These are phyloP conservation scores for Eudiplozoon nipponicum DNA, from an alignment of 2,888 invertebrate species.

Conservation along the genomic window DNA sequence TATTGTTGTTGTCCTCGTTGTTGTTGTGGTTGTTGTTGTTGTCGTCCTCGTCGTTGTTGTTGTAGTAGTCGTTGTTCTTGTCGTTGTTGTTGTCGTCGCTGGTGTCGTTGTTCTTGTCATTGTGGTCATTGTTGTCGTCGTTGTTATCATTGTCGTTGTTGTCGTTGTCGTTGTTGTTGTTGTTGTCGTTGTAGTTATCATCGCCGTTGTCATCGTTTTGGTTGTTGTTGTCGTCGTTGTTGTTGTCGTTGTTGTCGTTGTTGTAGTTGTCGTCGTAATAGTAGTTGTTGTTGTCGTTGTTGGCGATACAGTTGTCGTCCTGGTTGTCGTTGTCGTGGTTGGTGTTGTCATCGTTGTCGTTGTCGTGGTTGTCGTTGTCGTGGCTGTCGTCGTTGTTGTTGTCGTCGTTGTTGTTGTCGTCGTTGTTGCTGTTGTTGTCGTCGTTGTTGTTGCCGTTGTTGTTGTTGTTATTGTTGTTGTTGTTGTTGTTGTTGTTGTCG, in stretches of 20 bases:
- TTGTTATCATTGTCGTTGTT: neutral
- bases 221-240: neutral
- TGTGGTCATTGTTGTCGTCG: constrained; percentile 3
- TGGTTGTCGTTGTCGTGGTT: neutral
- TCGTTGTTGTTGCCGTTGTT: too few relatives aligned
- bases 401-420: neutral
- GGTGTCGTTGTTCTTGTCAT: neutral
- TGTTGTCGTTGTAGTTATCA: neutral
- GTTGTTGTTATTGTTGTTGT: too few relatives aligned
- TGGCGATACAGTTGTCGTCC: neutral
- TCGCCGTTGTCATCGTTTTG: neutral
- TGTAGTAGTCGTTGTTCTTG: neutral
- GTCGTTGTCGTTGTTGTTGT: constrained; percentile 1
- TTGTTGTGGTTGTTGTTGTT: neutral
- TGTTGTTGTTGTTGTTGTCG: too few relatives aligned
- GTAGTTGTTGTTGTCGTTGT: neutral
- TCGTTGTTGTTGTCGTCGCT: neutral
- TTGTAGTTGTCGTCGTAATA: neutral
- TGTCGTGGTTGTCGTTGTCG: neutral
- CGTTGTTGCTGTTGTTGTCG: neutral
- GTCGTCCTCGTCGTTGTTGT: neutral
- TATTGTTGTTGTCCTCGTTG: neutral
- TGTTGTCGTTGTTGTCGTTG: neutral
- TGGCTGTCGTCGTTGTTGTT: neutral
- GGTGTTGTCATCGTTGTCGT: neutral